Evolutionary conservation across 2,888 invertebrate species (phyloP).

Genomic region (Lasioglossum malachurum): DNA sequence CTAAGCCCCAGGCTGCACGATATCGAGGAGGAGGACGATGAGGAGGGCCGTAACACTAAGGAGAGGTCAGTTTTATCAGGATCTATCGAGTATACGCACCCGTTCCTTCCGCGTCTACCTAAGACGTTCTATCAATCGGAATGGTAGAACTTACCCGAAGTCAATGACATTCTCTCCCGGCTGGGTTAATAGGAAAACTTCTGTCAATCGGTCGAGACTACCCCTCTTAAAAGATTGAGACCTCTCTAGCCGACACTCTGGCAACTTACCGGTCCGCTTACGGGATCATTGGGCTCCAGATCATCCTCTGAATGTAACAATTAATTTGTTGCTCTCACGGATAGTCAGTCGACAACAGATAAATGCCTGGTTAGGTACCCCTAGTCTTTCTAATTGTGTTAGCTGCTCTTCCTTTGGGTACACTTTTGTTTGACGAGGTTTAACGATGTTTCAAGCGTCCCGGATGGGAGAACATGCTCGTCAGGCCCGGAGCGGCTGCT

Average conservation of each 20-base stretch:
- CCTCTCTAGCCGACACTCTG: neutral
- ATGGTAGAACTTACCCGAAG: neutral
- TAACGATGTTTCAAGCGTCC: neutral
- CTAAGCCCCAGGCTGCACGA: slow-evolving; percentile 92
- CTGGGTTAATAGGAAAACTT: neutral
- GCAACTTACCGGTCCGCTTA: neutral
- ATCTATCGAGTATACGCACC: neutral
- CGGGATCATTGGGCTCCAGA: neutral
- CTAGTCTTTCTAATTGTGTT: neutral
- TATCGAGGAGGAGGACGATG: slow-evolving; percentile 93
- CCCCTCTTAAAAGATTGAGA: neutral
- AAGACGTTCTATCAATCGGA: neutral
- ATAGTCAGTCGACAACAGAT: too few relatives aligned
- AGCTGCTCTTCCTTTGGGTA: neutral
- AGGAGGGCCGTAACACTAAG: slow-evolving; percentile 85
- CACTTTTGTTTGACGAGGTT: neutral
- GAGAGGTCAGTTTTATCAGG: slow-evolving; percentile 76
- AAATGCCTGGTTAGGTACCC: neutral
- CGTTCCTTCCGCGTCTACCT: neutral
- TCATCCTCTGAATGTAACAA: neutral
- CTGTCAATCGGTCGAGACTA: neutral
- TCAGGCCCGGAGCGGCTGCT: neutral
- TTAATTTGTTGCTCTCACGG: neutral
- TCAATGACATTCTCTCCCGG: neutral
- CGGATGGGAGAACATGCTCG: neutral